Base-by-base conservation (phyloP, 2,113 vertebrate species). In the Pithys albifrons region DNA sequence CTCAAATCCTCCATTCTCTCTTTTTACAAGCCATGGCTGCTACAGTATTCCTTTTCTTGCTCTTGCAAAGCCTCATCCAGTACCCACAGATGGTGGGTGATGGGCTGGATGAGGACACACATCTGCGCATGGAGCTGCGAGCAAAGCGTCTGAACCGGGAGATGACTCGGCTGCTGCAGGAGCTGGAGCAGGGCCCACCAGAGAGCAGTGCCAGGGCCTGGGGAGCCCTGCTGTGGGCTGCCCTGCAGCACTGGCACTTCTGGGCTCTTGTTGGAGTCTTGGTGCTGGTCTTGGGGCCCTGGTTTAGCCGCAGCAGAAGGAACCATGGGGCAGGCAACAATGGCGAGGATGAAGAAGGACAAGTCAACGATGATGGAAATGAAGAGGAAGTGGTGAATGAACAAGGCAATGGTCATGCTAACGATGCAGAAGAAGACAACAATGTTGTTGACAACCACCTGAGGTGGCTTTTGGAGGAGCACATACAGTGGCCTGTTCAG, bases 1-100 rank as follows among this genome's bases (percentile, higher is more conserved):
- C 39, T 41, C 39, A 41, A 41, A 41, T 41, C 39, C 12, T 41
- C 39, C 39, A 41, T 41, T 80, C 25, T 31, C 25, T 35, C 43
- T 6, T 22, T 31, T 20, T 35, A 31, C 67, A 72, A 66, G 48
- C 66, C 57, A 72, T n/a, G 29, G n/a, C 39, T 7, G 3, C 7
- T 19, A 12, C 14, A 61, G 3, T 1, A 13, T 27, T 81, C 11
- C 19, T 59, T 18, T 8, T n/a, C 8, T 1, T 54, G 74, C 19
- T 46, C 28, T 28, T 41, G 16, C 51, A 29, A 28, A 39, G 23
- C n/a, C 19, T 74, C 33, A 12, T 41, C 19, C 71, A 28, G 23
- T 28, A 10, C 24, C 29, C 0, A 0, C 15, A 24, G 43, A 4
- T 22, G 6, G 7, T 19, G 43, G 12, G 65, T 4, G 6, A 22